Percentiles rank a stretch among this genome's conserved stretches.
These are phyloP conservation scores for Danio choprae DNA, from an alignment of 2,797 vertebrate genomes.

Conservation along the genomic window DNA sequence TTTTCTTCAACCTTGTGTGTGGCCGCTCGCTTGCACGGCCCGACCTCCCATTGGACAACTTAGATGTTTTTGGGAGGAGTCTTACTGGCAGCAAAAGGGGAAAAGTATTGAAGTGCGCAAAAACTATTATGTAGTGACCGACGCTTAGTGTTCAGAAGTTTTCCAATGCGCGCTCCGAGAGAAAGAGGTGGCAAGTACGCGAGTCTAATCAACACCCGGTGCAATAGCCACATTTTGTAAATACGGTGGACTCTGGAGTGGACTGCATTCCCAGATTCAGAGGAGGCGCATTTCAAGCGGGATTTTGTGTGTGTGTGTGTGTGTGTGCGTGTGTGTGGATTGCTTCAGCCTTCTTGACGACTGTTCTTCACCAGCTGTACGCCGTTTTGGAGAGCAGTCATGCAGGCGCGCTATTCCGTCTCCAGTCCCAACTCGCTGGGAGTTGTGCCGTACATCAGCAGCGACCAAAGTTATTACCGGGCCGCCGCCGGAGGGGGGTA, in stretches of 20 bases:
- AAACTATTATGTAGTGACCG: conserved; percentile 92
- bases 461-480: conserved; percentile 95
- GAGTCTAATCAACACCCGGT: conserved; percentile 58
- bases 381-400: conserved; percentile 72
- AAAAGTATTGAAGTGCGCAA: conserved; percentile 91
- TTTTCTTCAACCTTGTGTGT: conserved; percentile 65
- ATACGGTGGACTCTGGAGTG: conserved; percentile 60
- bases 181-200: conserved; percentile 76
- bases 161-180: conserved; percentile 81
- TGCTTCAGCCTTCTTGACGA: conserved; percentile 67
- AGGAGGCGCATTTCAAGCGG: conserved; percentile 61
- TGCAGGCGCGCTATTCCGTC: conserved; percentile 98
- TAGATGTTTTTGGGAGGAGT: conserved; percentile 80
- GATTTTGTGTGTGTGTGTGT: conserved; percentile 61
- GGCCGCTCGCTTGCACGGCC: conserved; percentile 67
- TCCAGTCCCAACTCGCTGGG: conserved; percentile 97
- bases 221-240: conserved; percentile 52
- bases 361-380: conserved; percentile 58
- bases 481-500: conserved; percentile 91
- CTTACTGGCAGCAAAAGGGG: conserved; percentile 75
- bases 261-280: conserved; percentile 52
- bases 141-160: conserved; percentile 93
- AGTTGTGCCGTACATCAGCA: conserved; percentile 95
- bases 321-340: conserved; percentile 51
- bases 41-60: conserved; percentile 82